A percentile compares a stretch with the other conserved stretches of the same genome.
Evolutionary conservation across 1,140 invertebrate species (phyloP).

Genomic region (Leptopilina boulardi): DNA sequence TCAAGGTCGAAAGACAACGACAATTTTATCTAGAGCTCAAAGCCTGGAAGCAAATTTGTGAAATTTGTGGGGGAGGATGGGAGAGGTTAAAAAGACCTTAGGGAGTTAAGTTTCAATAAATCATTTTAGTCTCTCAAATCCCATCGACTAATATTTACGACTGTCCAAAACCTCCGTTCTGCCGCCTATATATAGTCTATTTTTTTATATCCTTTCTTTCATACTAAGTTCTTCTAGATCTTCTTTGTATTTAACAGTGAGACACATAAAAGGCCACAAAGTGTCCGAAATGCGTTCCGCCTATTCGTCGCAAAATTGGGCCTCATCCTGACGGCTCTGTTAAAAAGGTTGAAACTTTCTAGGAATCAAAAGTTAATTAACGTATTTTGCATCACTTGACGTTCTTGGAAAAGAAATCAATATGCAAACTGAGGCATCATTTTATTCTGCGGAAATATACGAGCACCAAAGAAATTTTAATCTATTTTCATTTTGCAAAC

Average conservation of each 20-base stretch:
- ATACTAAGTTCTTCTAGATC: slow-evolving; percentile 45
- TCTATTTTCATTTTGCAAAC: neutral
- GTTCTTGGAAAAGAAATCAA: slow-evolving; percentile 37
- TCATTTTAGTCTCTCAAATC: slow-evolving; percentile 72
- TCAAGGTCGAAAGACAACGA: neutral
- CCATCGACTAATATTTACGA: slow-evolving; percentile 73
- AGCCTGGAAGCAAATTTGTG: neutral
- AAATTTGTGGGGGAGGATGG: slow-evolving; percentile 36
- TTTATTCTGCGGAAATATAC: neutral
- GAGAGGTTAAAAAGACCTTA: slow-evolving; percentile 48
- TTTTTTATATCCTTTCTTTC: slow-evolving; percentile 42
- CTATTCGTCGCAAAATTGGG: slow-evolving; percentile 58
- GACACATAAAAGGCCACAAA: slow-evolving; percentile 72
- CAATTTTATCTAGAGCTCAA: neutral
- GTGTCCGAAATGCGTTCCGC: slow-evolving; percentile 60
- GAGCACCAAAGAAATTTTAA: neutral
- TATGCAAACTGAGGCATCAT: slow-evolving; percentile 40
- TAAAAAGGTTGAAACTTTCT: slow-evolving; percentile 50
- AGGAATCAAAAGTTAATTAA: slow-evolving; percentile 56
- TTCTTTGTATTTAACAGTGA: slow-evolving; percentile 71
- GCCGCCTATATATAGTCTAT: slow-evolving; percentile 54
- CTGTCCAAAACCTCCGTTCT: slow-evolving; percentile 61
- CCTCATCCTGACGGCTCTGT: slow-evolving; percentile 48
- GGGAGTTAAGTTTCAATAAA: slow-evolving; percentile 75
- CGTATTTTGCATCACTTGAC: slow-evolving; percentile 54